phyloP scores from a whole-genome alignment of 2,888 invertebrate species.

The Limulus polyphemus region DNA sequence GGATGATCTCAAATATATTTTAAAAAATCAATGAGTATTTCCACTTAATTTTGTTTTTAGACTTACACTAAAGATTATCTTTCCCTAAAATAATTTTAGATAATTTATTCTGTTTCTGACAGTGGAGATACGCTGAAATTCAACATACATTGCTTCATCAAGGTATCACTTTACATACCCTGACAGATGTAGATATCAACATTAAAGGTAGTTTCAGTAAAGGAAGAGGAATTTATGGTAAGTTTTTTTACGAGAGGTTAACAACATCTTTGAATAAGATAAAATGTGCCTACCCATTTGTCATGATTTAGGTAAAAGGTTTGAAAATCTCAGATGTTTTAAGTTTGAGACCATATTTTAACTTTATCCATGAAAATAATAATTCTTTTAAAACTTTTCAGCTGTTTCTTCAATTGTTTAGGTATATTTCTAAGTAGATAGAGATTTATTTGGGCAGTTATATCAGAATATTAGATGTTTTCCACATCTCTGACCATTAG shows the following conservation, averaged over 20 bases:
- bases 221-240: constrained; percentile 22
- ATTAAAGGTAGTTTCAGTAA: constrained; percentile 12
- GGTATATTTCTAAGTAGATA: too few species aligned
- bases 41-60: neutral
- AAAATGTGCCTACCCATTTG: too few species aligned
- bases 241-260: neutral
- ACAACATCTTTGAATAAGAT: too few species aligned
- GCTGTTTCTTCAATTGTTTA: too few species aligned
- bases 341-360: too few species aligned
- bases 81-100: neutral
- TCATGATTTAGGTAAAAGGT: too few species aligned
- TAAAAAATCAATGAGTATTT: neutral
- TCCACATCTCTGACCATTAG: too few species aligned
- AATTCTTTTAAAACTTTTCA: too few species aligned
- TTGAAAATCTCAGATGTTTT: too few species aligned
- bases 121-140: constrained; percentile 19
- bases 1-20: constrained; percentile 14
- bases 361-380: too few species aligned
- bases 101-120: constrained; percentile 3
- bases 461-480: too few species aligned
- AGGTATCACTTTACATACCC: constrained; percentile 48
- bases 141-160: constrained; percentile 41
- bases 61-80: neutral
- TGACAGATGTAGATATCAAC: constrained; percentile 38
- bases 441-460: too few species aligned